Evolutionary conservation across 2,113 vertebrate genomes (phyloP).

Genomic region (Coptodon rendalli): DNA sequence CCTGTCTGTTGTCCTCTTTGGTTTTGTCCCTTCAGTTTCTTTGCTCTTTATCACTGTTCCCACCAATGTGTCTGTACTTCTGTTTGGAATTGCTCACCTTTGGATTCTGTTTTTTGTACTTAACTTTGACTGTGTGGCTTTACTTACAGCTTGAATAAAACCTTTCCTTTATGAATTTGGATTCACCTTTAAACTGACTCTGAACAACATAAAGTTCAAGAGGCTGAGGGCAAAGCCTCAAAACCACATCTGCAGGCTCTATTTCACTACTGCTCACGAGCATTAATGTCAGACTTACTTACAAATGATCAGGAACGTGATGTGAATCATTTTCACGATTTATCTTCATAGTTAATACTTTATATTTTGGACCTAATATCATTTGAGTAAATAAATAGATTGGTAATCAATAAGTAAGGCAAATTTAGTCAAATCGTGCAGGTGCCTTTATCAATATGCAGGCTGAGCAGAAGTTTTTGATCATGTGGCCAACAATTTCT

Average conservation of each 20-base stretch:
- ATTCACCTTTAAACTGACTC: not conserved
- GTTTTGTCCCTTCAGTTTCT: not conserved
- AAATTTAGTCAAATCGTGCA: not conserved
- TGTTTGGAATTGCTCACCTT: not conserved
- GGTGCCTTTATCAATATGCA: not conserved
- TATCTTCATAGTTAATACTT: not conserved
- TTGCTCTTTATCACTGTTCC: not conserved
- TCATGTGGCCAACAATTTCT: not conserved
- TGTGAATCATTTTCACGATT: not conserved
- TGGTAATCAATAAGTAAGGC: not conserved
- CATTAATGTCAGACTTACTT: not conserved
- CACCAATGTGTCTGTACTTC: not conserved
- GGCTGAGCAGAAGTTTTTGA: not conserved
- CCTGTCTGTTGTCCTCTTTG: not conserved
- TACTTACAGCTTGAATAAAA: not conserved
- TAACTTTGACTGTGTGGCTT: not conserved
- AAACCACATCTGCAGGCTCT: not conserved
- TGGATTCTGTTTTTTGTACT: not conserved
- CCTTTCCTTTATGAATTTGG: not conserved
- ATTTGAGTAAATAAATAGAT: not conserved
- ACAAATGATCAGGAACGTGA: fast-evolving
- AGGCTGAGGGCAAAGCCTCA: not conserved
- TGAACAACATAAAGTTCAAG: not conserved
- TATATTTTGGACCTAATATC: not conserved
- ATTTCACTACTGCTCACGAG: not conserved